These are phyloP conservation scores for Lucilia sericata DNA, from an alignment of 1,140 invertebrate genomes.

Conservation along the genomic window DNA sequence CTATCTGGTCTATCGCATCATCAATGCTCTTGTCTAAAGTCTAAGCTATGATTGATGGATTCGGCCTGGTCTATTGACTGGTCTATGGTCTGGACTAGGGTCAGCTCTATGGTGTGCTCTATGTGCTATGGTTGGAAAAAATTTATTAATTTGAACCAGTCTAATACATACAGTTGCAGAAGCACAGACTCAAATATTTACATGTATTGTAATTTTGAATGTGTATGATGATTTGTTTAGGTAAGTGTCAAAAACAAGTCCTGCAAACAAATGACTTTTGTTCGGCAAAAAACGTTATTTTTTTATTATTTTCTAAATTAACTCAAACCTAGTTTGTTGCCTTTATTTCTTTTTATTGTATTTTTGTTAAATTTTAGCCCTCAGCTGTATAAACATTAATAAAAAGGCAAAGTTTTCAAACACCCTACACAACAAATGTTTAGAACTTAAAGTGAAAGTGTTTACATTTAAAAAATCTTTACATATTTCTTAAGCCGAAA, in stretches of 20 bases:
- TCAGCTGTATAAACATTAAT: not conserved
- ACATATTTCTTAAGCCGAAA: too few species aligned
- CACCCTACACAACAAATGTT: too few species aligned
- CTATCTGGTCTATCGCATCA: too few species aligned
- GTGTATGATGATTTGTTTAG: conserved; percentile 22
- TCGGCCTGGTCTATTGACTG: too few species aligned
- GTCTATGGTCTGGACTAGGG: too few species aligned
- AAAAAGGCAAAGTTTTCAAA: not conserved
- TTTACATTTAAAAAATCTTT: too few species aligned
- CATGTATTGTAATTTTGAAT: not conserved
- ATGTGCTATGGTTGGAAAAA: too few species aligned
- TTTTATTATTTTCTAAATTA: not conserved
- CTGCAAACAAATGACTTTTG: conserved; percentile 15
- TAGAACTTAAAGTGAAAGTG: too few species aligned
- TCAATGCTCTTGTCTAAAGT: too few species aligned
- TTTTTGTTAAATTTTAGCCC: not conserved
- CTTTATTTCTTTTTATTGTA: not conserved
- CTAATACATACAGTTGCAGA: not conserved
- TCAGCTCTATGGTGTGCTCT: too few species aligned
- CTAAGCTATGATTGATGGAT: too few species aligned
- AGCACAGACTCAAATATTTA: not conserved
- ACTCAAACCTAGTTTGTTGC: not conserved
- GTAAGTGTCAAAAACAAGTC: conserved; percentile 26
- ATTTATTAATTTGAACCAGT: too few species aligned
- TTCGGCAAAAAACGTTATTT: not conserved